Evolutionary conservation across 2,113 vertebrate genomes (phyloP).

Genomic region (Sceloporus tristichus): DNA sequence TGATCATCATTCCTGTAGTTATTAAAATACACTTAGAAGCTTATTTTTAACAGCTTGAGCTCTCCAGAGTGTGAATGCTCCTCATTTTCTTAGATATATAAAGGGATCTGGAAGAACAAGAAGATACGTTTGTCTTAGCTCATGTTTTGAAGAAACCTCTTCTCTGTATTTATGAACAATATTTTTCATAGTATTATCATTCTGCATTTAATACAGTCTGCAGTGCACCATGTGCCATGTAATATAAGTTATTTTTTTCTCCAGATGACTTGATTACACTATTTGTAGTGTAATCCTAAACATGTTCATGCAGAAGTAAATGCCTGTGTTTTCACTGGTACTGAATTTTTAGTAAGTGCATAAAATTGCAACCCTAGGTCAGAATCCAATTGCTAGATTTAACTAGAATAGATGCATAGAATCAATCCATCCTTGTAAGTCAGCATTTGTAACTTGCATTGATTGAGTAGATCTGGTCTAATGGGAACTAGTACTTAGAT

Average conservation of each 20-base stretch:
- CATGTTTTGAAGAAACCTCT: neutral
- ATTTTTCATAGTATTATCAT: neutral
- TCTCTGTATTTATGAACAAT: neutral
- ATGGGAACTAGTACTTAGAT: too few relatives aligned
- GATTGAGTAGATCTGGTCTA: too few relatives aligned
- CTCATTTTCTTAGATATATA: constrained; percentile 20
- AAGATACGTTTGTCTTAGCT: constrained; percentile 2
- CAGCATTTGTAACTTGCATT: too few relatives aligned
- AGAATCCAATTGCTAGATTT: too few relatives aligned
- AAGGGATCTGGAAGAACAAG: constrained; percentile 10
- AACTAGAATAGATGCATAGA: too few relatives aligned
- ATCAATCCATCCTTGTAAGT: too few relatives aligned
- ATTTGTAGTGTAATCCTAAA: neutral
- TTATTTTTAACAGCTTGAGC: constrained; percentile 78
- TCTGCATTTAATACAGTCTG: neutral
- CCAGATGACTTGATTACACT: neutral
- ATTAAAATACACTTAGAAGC: constrained; percentile 61
- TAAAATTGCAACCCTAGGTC: too few relatives aligned
- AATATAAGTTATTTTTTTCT: neutral
- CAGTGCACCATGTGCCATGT: neutral
- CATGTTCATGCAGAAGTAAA: neutral
- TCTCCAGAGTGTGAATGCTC: constrained; percentile 53
- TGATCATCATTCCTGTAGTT: constrained; percentile 62
- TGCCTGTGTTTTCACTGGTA: neutral
- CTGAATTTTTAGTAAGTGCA: neutral